Conservation (phyloP, 2,797 vertebrate genomes). For the Poecilia velifera region DNA sequence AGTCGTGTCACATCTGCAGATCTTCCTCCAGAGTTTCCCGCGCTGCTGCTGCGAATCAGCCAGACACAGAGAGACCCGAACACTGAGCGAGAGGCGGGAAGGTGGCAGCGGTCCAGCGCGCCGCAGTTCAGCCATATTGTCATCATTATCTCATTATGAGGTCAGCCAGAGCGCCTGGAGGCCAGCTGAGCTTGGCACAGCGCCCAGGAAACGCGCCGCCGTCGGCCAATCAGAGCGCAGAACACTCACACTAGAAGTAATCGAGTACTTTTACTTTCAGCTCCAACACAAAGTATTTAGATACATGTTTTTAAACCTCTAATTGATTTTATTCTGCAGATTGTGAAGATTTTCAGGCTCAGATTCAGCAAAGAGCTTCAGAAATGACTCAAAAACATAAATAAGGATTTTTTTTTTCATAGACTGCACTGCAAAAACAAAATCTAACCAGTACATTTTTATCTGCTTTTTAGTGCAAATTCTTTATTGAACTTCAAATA, state of each 20-base stretch:
- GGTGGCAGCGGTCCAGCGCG: constrained; percentile 13
- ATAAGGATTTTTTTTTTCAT: background rate
- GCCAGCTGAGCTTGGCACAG: constrained; percentile 11
- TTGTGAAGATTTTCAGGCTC: background rate
- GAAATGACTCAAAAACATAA: background rate
- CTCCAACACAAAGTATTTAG: background rate
- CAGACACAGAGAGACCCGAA: background rate
- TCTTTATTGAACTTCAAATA: no score
- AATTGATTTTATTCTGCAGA: background rate
- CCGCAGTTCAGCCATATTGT: constrained; percentile 13
- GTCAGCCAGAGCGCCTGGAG: constrained; percentile 8
- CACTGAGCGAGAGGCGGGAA: background rate
- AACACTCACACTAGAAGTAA: background rate
- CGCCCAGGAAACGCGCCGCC: background rate
- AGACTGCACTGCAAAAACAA: background rate
- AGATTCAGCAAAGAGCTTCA: background rate
- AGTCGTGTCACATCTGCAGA: background rate
- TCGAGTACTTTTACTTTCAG: background rate
- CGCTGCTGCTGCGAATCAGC: background rate
- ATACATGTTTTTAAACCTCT: background rate
- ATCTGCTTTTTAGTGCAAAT: no score
- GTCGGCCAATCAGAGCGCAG: constrained; percentile 12
- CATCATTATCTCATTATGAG: constrained; percentile 28
- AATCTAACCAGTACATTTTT: no score
- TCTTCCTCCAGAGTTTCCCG: background rate